Evolutionary conservation across 1,140 invertebrate species (phyloP).

Genomic region (Atta cephalotes): DNA sequence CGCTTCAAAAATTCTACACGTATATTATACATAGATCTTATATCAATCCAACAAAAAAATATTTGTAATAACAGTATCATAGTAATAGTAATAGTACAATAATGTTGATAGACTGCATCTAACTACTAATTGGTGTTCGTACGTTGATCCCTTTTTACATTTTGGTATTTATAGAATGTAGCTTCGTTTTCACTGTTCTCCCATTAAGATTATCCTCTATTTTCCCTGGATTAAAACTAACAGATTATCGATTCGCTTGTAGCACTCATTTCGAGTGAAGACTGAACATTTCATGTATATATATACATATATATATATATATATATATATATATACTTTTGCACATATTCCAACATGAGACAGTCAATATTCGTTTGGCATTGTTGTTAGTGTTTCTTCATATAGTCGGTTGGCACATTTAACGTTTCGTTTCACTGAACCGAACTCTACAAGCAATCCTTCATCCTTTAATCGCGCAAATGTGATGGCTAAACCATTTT

Average conservation of each 20-base stretch:
- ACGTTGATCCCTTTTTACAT: slow-evolving; percentile 85
- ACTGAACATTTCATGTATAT: slow-evolving; percentile 20
- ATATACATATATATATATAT: not conserved
- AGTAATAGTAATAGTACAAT: slow-evolving; percentile 76
- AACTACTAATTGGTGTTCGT: slow-evolving; percentile 86
- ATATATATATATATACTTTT: slow-evolving; percentile 8
- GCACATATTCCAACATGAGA: slow-evolving; percentile 45
- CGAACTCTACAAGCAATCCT: not conserved
- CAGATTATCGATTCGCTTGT: slow-evolving; percentile 50
- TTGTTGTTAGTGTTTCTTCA: slow-evolving; percentile 18
- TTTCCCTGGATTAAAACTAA: slow-evolving; percentile 33
- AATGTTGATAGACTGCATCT: slow-evolving; percentile 83
- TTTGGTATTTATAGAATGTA: slow-evolving; percentile 68
- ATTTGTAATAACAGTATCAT: slow-evolving; percentile 71
- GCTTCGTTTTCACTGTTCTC: slow-evolving; percentile 9
- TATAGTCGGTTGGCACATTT: slow-evolving; percentile 29
- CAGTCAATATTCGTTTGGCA: slow-evolving; percentile 50
- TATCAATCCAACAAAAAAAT: slow-evolving; percentile 67
- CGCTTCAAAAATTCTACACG: slow-evolving; percentile 42
- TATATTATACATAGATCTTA: slow-evolving; percentile 48
- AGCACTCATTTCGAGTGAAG: slow-evolving; percentile 26
- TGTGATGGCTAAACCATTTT: not conserved
- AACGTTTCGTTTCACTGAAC: not conserved
- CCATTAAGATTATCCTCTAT: slow-evolving; percentile 41
- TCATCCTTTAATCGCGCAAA: not conserved